Conservation (phyloP, 2,797 vertebrate genomes). For the Sebastiscus tertius region DNA sequence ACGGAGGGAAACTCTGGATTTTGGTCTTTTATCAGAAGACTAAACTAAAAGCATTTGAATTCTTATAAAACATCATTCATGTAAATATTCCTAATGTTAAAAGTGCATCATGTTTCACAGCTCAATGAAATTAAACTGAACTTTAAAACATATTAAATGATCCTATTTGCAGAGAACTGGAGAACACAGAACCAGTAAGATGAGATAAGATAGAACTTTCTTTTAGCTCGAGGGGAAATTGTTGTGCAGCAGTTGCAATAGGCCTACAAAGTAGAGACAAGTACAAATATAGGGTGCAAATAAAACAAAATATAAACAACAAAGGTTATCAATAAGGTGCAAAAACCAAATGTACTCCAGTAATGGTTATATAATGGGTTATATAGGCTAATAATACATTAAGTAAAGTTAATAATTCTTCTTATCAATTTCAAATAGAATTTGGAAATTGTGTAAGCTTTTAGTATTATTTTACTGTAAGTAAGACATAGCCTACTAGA, state of each 20-base stretch:
- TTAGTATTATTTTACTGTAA: not conserved
- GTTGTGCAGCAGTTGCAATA: not conserved
- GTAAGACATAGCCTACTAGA: not conserved
- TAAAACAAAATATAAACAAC: not conserved
- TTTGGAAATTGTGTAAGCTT: not conserved
- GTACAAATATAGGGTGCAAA: not conserved
- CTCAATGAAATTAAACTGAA: not conserved
- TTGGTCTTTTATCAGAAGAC: not conserved
- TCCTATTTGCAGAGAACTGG: not conserved
- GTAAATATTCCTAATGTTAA: not conserved
- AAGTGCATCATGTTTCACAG: not conserved
- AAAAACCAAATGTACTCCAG: not conserved
- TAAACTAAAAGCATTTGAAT: not conserved
- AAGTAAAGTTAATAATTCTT: not conserved
- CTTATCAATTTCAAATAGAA: not conserved
- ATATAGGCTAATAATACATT: not conserved
- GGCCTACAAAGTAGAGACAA: not conserved
- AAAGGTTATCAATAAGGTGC: not conserved
- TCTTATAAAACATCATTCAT: not conserved
- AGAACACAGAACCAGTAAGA: not conserved
- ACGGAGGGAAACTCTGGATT: not conserved
- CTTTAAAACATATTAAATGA: not conserved
- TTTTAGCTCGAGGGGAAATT: not conserved
- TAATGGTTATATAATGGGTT: not conserved
- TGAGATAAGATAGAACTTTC: not conserved